A percentile compares a stretch with the other conserved stretches of the same genome.
These are phyloP conservation scores for Agrochola lychnidis DNA, from an alignment of 2,888 invertebrate genomes.

Conservation along the genomic window DNA sequence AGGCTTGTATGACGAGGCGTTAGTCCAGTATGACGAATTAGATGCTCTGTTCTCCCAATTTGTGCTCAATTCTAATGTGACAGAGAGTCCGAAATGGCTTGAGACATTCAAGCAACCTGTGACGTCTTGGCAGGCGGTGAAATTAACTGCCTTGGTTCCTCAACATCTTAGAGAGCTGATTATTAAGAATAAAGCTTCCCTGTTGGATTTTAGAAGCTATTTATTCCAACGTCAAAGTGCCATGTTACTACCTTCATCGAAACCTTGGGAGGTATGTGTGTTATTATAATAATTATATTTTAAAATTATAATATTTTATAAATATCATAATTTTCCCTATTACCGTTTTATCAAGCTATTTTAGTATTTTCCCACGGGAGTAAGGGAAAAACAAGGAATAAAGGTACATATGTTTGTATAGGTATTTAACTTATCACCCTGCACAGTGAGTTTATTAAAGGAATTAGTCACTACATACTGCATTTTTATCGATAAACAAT, in stretches of 20 bases:
- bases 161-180: constrained; percentile 88
- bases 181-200: constrained; percentile 91
- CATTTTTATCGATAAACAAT: constrained; percentile 42
- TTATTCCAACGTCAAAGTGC: constrained; percentile 98
- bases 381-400: not conserved
- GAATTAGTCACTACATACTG: not conserved
- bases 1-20: constrained; percentile 97
- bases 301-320: not conserved
- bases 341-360: not conserved
- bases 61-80: constrained; percentile 97
- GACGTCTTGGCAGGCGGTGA: constrained; percentile 96
- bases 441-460: not conserved
- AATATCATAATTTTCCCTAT: not conserved
- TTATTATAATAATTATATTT: not conserved
- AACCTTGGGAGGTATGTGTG: constrained; percentile 94
- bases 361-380: constrained; percentile 19
- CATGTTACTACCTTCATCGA: constrained; percentile 93
- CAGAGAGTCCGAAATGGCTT: constrained; percentile 96
- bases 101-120: constrained; percentile 94
- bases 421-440: not conserved
- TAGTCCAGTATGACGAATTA: constrained; percentile 99
- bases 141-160: constrained; percentile 91
- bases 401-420: not conserved
- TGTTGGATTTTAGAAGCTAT: constrained; percentile 98
- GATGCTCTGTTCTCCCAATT: constrained; percentile 99